Conservation (phyloP, 2,888 invertebrate species). For the Tridacna crocea region DNA sequence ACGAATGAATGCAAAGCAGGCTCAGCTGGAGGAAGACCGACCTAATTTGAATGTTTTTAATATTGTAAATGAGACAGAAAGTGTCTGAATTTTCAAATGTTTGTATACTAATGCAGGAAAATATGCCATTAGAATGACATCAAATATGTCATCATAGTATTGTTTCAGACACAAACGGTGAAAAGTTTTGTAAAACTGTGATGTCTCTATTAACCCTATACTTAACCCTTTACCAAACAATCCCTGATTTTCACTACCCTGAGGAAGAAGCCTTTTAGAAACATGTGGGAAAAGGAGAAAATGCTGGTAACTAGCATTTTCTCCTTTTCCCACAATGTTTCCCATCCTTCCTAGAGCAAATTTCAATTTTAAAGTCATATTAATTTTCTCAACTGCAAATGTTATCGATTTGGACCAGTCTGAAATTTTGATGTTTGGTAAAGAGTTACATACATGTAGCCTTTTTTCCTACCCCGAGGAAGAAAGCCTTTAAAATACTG, state of each 20-base stretch:
- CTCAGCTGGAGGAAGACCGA: slow-evolving; percentile 44
- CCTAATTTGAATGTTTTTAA: slow-evolving; percentile 56
- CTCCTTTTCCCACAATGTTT: neutral
- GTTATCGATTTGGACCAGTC: too few relatives aligned
- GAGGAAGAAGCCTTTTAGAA: neutral
- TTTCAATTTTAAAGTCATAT: neutral
- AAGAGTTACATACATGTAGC: too few relatives aligned
- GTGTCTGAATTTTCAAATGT: slow-evolving; percentile 19
- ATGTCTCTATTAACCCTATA: too few relatives aligned
- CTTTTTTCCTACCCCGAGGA: too few relatives aligned
- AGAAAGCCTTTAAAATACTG: neutral
- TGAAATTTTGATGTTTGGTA: too few relatives aligned
- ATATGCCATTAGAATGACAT: neutral
- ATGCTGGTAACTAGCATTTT: neutral
- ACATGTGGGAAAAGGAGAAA: slow-evolving; percentile 8
- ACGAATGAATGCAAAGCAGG: slow-evolving; percentile 45
- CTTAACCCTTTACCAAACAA: too few relatives aligned
- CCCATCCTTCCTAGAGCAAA: neutral
- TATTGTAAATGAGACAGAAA: slow-evolving; percentile 56
- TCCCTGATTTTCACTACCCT: too few relatives aligned
- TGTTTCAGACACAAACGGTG: too few relatives aligned
- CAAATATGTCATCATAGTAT: too few relatives aligned
- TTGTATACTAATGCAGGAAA: neutral
- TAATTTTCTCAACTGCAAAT: neutral
- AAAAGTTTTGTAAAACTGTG: too few relatives aligned